These are phyloP conservation scores for Trematocara zebra DNA, from an alignment of 2,113 vertebrate genomes.

Conservation along the genomic window DNA sequence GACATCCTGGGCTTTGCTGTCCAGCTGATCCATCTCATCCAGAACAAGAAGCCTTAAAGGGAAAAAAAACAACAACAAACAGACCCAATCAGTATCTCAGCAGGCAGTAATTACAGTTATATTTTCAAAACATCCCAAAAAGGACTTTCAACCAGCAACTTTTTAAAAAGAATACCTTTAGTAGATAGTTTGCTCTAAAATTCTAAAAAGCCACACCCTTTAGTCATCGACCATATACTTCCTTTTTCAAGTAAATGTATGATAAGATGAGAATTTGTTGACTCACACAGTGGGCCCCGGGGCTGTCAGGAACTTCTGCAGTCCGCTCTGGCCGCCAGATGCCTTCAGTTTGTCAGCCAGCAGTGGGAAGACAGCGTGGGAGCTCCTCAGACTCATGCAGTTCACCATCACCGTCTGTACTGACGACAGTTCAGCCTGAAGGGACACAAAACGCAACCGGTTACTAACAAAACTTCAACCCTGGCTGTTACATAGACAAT, in stretches of 20 bases:
- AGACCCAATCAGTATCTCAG: neutral
- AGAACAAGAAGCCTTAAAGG: conserved; percentile 81
- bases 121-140: neutral
- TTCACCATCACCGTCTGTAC: conserved; percentile 80
- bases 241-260: neutral
- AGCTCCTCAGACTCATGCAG: conserved; percentile 87
- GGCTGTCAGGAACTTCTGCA: conserved; percentile 78
- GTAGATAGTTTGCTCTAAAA: accelerated
- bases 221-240: neutral
- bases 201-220: neutral
- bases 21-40: conserved; percentile 96
- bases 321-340: conserved; percentile 31
- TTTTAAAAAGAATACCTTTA: accelerated
- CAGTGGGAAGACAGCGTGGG: conserved; percentile 81
- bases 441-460: accelerated
- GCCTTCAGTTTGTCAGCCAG: conserved; percentile 76
- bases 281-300: conserved; percentile 85
- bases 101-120: accelerated
- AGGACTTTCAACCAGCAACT: accelerated
- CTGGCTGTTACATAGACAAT: neutral
- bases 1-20: conserved; percentile 91
- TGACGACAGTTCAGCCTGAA: conserved; percentile 70
- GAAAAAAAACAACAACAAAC: neutral
- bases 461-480: neutral
- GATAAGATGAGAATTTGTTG: neutral